Evolutionary conservation across 2,797 vertebrate genomes (phyloP).

Genomic region (Paguma larvata): DNA sequence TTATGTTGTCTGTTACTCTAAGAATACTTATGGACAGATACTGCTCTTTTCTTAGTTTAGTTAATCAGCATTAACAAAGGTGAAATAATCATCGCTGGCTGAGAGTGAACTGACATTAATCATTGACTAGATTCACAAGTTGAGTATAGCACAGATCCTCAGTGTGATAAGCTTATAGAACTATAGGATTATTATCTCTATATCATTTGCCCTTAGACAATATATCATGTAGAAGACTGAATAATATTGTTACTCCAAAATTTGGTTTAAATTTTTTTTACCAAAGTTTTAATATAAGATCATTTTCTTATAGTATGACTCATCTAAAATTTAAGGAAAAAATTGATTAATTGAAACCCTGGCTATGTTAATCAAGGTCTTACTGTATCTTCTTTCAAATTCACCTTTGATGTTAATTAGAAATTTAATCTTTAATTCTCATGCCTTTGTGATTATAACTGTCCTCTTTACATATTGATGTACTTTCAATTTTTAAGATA

Average conservation of each 20-base stretch:
- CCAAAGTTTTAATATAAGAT: constrained; percentile 11
- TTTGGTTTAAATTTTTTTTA: constrained; percentile 44
- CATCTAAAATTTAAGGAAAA: constrained; percentile 62
- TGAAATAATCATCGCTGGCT: background rate
- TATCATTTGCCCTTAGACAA: background rate
- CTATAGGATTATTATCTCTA: background rate
- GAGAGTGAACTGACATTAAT: background rate
- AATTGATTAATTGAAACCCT: constrained; percentile 67
- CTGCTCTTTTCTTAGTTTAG: background rate
- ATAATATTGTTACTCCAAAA: constrained; percentile 14
- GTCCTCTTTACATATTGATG: constrained; percentile 80
- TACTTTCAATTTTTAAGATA: constrained; percentile 75
- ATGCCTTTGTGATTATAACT: constrained; percentile 74
- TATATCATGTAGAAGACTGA: background rate
- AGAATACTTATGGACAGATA: constrained; percentile 13
- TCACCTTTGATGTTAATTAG: constrained; percentile 82
- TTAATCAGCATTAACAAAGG: constrained; percentile 46
- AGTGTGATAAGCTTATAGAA: background rate
- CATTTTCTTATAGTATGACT: constrained; percentile 43
- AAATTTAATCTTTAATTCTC: constrained; percentile 84
- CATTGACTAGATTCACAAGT: background rate
- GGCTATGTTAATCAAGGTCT: constrained; percentile 73
- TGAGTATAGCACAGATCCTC: background rate
- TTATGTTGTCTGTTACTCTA: constrained; percentile 1
- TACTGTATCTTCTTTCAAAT: constrained; percentile 58